Evolutionary conservation across 2,113 vertebrate species (phyloP).

Genomic region (Pelvicachromis taeniatus): DNA sequence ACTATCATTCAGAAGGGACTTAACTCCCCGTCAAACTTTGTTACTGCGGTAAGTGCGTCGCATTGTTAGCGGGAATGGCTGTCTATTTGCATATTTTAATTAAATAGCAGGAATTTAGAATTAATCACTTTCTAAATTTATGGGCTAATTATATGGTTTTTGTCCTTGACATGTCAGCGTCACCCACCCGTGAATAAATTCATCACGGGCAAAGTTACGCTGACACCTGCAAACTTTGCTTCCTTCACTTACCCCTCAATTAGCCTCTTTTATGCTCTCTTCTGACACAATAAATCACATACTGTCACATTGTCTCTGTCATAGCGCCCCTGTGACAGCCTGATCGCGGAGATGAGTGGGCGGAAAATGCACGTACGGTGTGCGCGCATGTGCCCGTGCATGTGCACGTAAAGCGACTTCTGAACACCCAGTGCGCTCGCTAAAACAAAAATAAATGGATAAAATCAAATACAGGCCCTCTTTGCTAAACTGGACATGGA

Average conservation of each 20-base stretch:
- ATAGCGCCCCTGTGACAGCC: constrained; percentile 25
- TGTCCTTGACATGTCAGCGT: constrained; percentile 69
- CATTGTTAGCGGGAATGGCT: constrained; percentile 12
- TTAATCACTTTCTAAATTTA: constrained; percentile 65
- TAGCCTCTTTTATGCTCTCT: constrained; percentile 40
- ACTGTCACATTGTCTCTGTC: constrained; percentile 51
- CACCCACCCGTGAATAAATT: constrained; percentile 60
- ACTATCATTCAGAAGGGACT: background rate
- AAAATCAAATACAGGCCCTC: background rate
- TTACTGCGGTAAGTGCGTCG: constrained; percentile 13
- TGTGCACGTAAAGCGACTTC: background rate
- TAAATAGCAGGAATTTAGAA: constrained; percentile 65
- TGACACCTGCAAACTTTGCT: constrained; percentile 65
- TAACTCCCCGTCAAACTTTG: constrained; percentile 41
- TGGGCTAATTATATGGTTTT: constrained; percentile 64
- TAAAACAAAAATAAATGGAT: background rate
- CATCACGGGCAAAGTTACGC: constrained; percentile 61
- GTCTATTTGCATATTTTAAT: constrained; percentile 73
- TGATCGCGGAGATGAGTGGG: constrained; percentile 38
- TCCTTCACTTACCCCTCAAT: constrained; percentile 55
- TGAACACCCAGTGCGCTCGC: background rate
- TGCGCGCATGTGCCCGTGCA: background rate
- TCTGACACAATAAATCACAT: constrained; percentile 61
- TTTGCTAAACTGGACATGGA: constrained; percentile 41
- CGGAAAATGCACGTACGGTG: background rate